Evolutionary conservation across 2,113 vertebrate genomes (phyloP).

Genomic region (Brachypteracias leptosomus): DNA sequence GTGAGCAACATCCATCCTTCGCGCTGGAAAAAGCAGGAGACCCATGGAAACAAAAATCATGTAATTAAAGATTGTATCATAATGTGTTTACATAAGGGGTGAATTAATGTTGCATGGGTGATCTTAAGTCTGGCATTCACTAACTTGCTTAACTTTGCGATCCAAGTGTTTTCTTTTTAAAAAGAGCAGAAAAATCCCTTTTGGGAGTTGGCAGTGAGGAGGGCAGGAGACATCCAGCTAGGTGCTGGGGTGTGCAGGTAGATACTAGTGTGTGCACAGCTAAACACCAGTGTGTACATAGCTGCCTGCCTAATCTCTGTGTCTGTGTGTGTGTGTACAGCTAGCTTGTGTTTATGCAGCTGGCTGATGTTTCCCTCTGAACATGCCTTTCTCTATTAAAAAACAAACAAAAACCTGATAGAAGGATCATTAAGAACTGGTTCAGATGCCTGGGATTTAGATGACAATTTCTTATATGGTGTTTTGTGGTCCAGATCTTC

Average conservation of each 20-base stretch:
- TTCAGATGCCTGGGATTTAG: neutral
- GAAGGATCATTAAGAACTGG: neutral
- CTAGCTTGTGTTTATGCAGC: neutral
- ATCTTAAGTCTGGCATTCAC: neutral
- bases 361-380: neutral
- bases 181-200: neutral
- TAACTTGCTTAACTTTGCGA: neutral
- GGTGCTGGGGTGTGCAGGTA: neutral
- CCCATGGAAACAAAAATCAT: neutral
- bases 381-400: neutral
- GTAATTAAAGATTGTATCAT: slow-evolving; percentile 43
- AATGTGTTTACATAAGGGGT: neutral
- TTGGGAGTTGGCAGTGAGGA: neutral
- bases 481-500: neutral
- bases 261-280: neutral
- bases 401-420: neutral
- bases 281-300: neutral
- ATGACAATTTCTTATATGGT: neutral
- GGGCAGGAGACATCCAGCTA: neutral
- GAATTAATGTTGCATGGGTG: neutral
- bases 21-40: neutral
- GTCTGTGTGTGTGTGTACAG: neutral
- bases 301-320: neutral
- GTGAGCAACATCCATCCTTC: slow-evolving; percentile 18
- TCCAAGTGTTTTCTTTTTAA: neutral